A percentile compares a stretch with the other conserved stretches of the same genome.
Evolutionary conservation across 2,797 vertebrate genomes (phyloP).

Genomic region (Tokudaia muenninki): DNA sequence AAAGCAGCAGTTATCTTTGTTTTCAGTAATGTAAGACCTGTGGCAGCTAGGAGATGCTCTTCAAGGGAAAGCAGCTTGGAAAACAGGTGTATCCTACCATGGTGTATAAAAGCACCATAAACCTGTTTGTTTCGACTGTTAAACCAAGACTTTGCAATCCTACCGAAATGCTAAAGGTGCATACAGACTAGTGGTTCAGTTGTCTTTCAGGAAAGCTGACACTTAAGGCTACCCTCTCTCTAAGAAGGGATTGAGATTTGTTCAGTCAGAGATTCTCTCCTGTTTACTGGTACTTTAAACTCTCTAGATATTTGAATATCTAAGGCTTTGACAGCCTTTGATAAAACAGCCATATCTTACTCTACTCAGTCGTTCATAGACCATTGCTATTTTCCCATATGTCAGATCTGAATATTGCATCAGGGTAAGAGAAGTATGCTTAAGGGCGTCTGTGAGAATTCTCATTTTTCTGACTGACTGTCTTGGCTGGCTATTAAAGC

Average conservation of each 20-base stretch:
- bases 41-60: neutral
- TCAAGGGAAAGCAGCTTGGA: constrained; percentile 17
- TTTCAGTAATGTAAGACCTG: constrained; percentile 23
- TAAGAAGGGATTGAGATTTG: neutral
- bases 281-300: neutral
- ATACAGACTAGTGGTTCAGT: neutral
- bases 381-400: constrained; percentile 11
- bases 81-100: neutral
- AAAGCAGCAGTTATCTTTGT: constrained; percentile 38
- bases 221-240: neutral
- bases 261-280: neutral
- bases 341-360: neutral
- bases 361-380: constrained; percentile 23
- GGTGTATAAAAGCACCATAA: neutral
- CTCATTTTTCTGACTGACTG: constrained; percentile 31
- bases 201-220: neutral
- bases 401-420: constrained; percentile 28
- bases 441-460: constrained; percentile 29
- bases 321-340: neutral
- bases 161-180: neutral
- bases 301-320: constrained; percentile 39
- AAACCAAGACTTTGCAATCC: constrained; percentile 38
- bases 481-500: constrained; percentile 36
- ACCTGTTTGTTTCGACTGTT: neutral
- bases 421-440: constrained; percentile 23